A percentile compares a stretch with the other conserved stretches of the same genome.
phyloP scores from a whole-genome alignment of 1,140 invertebrate species.

The Acromyrmex charruanus region DNA sequence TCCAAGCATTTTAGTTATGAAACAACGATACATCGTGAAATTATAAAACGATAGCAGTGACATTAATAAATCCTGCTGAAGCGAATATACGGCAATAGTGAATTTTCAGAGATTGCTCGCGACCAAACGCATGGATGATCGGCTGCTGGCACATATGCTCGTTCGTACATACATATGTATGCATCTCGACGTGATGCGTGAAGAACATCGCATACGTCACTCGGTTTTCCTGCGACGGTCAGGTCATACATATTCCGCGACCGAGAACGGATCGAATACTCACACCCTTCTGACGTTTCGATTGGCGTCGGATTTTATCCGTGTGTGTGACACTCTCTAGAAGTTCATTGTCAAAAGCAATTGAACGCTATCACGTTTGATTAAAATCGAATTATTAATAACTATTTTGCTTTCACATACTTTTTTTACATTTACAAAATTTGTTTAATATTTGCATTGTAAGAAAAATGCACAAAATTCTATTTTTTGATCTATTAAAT shows the following conservation, averaged over 20 bases:
- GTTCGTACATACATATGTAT: conserved; percentile 60
- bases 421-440: neutral
- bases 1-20: neutral
- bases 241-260: conserved; percentile 53
- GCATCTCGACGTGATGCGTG: conserved; percentile 53
- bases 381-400: neutral
- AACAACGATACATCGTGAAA: neutral
- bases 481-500: neutral
- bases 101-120: conserved; percentile 58
- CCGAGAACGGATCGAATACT: conserved; percentile 52
- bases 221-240: conserved; percentile 61
- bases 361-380: conserved; percentile 10
- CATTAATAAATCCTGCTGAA: conserved; percentile 20
- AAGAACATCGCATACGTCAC: conserved; percentile 62
- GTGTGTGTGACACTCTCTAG: neutral
- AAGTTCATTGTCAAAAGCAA: conserved; percentile 29
- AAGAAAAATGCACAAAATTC: neutral
- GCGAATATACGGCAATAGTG: conserved; percentile 35
- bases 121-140: conserved; percentile 52
- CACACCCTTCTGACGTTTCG: conserved; percentile 43
- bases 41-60: neutral
- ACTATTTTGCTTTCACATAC: too few species aligned
- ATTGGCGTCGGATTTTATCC: conserved; percentile 41
- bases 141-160: conserved; percentile 58
- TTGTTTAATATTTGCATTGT: neutral